A percentile compares a stretch with the other conserved stretches of the same genome.
These are phyloP conservation scores for Hypotaenidia okinawae DNA, from an alignment of 2,797 vertebrate genomes.

Conservation along the genomic window DNA sequence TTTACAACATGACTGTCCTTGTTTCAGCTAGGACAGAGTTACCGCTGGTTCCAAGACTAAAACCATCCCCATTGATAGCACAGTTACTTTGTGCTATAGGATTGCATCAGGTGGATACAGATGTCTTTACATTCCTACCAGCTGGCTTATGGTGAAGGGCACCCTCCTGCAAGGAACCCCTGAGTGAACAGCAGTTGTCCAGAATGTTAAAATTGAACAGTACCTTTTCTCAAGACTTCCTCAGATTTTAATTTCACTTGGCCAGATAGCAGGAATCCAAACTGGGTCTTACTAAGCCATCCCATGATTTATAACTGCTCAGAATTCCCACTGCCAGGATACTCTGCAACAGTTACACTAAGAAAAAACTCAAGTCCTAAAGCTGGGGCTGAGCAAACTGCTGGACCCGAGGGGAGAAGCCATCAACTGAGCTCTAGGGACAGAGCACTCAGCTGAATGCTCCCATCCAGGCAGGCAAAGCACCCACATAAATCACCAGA, in stretches of 20 bases:
- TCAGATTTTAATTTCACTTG: background rate
- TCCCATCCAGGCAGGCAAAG: background rate
- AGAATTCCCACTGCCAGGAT: background rate
- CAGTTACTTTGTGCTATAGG: background rate
- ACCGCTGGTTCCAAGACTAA: background rate
- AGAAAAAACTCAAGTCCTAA: background rate
- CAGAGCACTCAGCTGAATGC: rapidly evolving
- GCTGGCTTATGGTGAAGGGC: background rate
- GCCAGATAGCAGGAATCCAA: background rate
- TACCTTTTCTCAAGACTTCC: background rate
- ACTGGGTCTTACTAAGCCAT: background rate
- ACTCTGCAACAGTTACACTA: background rate
- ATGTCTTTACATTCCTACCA: background rate
- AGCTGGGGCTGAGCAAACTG: background rate
- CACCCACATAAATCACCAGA: background rate
- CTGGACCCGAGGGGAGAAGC: background rate
- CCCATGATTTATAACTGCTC: background rate
- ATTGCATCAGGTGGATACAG: background rate
- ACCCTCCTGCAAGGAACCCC: background rate
- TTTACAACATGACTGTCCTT: background rate
- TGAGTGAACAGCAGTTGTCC: background rate
- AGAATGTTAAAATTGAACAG: background rate
- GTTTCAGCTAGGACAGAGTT: background rate
- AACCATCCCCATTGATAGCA: background rate
- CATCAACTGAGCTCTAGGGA: background rate